Percentiles rank a stretch among this genome's conserved stretches.
Conservation (phyloP, 2,797 vertebrate genomes). For the Chaetophractus vellerosus region DNA sequence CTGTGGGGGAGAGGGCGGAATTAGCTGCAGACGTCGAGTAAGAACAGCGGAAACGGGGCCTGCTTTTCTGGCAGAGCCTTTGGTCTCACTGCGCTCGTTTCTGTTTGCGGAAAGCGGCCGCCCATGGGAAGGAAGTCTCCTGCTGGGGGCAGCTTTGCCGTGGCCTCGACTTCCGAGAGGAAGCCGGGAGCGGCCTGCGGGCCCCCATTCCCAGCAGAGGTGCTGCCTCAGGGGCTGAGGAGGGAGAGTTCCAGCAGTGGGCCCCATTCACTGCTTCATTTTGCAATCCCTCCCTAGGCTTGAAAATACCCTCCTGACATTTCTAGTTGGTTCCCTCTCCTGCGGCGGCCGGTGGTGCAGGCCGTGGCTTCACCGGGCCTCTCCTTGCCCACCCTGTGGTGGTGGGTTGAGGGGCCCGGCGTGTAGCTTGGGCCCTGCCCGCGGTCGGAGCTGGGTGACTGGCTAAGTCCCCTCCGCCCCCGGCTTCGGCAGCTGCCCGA, state of each 20-base stretch:
- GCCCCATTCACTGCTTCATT: not conserved
- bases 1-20: not conserved
- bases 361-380: not conserved
- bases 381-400: too few relatives aligned
- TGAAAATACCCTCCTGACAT: not conserved
- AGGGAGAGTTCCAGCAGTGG: not conserved
- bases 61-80: not conserved
- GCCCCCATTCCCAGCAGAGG: not conserved
- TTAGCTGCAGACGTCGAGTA: not conserved
- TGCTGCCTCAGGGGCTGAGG: not conserved
- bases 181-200: fast-evolving
- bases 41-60: conserved; percentile 10
- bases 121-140: not conserved
- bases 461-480: not conserved
- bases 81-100: not conserved
- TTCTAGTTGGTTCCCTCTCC: not conserved
- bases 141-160: not conserved
- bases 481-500: fast-evolving
- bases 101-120: not conserved
- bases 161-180: not conserved
- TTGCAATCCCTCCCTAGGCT: not conserved
- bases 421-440: not conserved
- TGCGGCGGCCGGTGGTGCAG: too few relatives aligned
- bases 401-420: not conserved
- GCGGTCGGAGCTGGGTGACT: fast-evolving